Evolutionary conservation across 2,797 vertebrate genomes (phyloP).

Genomic region (Alca torda): DNA sequence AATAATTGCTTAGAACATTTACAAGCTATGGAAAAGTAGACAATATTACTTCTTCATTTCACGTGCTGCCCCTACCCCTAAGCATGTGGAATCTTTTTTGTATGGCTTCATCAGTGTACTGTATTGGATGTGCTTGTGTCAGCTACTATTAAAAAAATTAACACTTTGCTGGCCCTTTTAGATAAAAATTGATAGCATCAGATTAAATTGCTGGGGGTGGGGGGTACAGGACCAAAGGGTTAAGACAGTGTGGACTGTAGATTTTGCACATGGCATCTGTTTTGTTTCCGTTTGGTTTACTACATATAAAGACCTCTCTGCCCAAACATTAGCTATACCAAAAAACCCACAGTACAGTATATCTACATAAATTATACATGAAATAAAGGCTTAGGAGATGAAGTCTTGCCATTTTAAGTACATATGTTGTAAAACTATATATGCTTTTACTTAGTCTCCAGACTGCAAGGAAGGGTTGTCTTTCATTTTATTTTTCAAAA

Average conservation of each 20-base stretch:
- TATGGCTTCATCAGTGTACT: neutral
- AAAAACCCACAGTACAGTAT: neutral
- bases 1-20: neutral
- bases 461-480: neutral
- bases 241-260: neutral
- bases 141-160: neutral
- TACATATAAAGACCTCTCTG: neutral
- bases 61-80: neutral
- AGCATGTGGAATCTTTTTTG: neutral
- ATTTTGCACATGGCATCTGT: neutral
- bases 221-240: neutral
- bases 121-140: neutral
- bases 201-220: neutral
- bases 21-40: neutral
- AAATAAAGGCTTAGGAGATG: constrained; percentile 11
- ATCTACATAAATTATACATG: constrained; percentile 17
- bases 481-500: constrained; percentile 52
- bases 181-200: neutral
- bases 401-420: neutral
- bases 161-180: neutral
- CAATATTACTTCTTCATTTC: neutral
- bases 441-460: neutral
- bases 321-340: neutral
- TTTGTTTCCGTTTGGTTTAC: neutral
- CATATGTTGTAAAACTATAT: constrained; percentile 4